These are phyloP conservation scores for Thera britannica DNA, from an alignment of 2,888 invertebrate species.

Conservation along the genomic window DNA sequence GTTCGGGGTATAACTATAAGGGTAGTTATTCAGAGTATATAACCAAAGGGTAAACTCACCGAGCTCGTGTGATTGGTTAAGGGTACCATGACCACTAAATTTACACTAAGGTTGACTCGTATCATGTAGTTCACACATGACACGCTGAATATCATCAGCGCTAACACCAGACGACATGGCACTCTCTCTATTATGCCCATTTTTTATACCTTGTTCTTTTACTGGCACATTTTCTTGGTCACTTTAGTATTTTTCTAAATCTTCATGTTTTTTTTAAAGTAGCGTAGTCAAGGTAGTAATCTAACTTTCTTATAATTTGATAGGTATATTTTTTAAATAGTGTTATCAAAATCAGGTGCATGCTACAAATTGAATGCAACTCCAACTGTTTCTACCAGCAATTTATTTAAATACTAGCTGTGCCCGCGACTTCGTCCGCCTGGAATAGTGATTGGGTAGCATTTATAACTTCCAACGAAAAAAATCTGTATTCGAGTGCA, in stretches of 20 bases:
- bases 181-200: conserved; percentile 13
- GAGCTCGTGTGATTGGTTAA: conserved; percentile 31
- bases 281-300: too few relatives aligned
- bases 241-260: neutral
- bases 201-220: neutral
- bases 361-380: neutral
- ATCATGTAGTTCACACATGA: conserved; percentile 81
- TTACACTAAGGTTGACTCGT: conserved; percentile 86
- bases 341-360: neutral
- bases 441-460: too few relatives aligned
- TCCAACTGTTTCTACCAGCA: neutral
- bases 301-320: too few relatives aligned
- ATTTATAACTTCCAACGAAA: too few relatives aligned
- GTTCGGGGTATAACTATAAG: too few relatives aligned
- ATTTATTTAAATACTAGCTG: neutral
- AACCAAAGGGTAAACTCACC: conserved; percentile 12
- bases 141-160: conserved; percentile 86
- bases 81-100: conserved; percentile 84
- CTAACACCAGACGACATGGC: conserved; percentile 45
- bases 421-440: too few relatives aligned
- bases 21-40: too few relatives aligned
- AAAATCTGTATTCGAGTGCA: too few relatives aligned
- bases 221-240: neutral
- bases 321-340: too few relatives aligned
- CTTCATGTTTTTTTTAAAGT: too few relatives aligned